Base-by-base conservation (phyloP, 2,797 vertebrate genomes). In the Ctenochaetus hawaiiensis region DNA sequence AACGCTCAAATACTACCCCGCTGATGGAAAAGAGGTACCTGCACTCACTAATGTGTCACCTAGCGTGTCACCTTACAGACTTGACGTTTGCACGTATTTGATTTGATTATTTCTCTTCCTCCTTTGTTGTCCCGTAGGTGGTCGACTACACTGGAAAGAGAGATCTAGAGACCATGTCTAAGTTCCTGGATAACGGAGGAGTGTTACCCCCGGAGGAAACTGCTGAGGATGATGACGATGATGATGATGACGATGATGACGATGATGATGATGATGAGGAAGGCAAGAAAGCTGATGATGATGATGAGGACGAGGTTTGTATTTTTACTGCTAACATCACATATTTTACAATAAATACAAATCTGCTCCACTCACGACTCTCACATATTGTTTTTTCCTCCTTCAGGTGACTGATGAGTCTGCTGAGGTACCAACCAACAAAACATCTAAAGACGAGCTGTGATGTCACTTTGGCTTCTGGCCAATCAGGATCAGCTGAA, bases 101-200 rank as follows among this genome's bases (percentile, higher is more conserved):
- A 41, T 34, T 16, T 26, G 1, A 30, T 18, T 2, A 45, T 45
- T 77, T 34, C 41, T 41, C 62, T 13, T 52, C 6, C 17, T 52
- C 7, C 12, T 17, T 13, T 43, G 30, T n/a, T 48, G 18, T 48
- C 20, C 39, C 60, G 26, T 75, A 99, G 98, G 91, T 94, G 79
- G 86, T 97, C 0, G 94, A 96, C 47, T 99, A 96, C 60, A 92
- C 76, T 2, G 93, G 95, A 0, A 43, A 84, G 0, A 94, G 96
- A 52, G 96, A 98, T 1, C 86, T 99, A 77, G 96, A 98, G 76
- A 96, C 95, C 1, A 93, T 99, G 72, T 95, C 96, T 26, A 95
- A 94, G 83, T 99, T 99, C 90, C 87, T 99, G 84, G 97, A 99
- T 63, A 93, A 86, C 0, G 96, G 96, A 4, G 98, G 97, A 17